These are phyloP conservation scores for Cancer borealis DNA, from an alignment of 2,888 invertebrate genomes.

Conservation along the genomic window DNA sequence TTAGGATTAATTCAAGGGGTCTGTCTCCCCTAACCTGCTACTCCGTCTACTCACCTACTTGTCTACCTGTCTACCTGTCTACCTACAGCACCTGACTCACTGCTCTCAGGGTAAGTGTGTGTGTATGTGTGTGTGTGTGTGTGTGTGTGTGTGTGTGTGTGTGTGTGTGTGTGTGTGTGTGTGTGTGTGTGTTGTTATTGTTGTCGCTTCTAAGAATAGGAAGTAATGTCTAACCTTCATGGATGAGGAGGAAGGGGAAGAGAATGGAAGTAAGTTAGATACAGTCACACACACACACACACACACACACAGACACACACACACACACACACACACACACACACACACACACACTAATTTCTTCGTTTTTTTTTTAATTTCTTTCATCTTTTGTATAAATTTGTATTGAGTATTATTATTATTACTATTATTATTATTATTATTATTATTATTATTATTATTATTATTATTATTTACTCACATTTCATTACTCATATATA, in stretches of 20 bases:
- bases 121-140: not conserved
- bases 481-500: not conserved
- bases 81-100: not conserved
- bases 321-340: not conserved
- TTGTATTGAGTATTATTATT: no score
- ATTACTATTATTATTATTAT: no score
- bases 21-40: not conserved
- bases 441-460: not conserved
- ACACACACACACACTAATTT: no score
- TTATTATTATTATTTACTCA: not conserved
- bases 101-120: not conserved
- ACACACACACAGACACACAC: slow-evolving; percentile 21
- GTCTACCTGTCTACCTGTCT: not conserved
- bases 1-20: not conserved
- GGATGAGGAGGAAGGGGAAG: not conserved
- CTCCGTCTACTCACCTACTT: not conserved
- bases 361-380: no score
- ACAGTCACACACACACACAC: not conserved
- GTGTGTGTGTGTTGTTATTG: not conserved
- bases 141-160: not conserved
- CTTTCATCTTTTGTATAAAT: no score
- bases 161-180: no score
- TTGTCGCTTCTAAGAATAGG: no score
- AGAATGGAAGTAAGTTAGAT: not conserved
- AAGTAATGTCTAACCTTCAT: no score